phyloP scores from a whole-genome alignment of 2,797 vertebrate species.

The Macropodus opercularis region DNA sequence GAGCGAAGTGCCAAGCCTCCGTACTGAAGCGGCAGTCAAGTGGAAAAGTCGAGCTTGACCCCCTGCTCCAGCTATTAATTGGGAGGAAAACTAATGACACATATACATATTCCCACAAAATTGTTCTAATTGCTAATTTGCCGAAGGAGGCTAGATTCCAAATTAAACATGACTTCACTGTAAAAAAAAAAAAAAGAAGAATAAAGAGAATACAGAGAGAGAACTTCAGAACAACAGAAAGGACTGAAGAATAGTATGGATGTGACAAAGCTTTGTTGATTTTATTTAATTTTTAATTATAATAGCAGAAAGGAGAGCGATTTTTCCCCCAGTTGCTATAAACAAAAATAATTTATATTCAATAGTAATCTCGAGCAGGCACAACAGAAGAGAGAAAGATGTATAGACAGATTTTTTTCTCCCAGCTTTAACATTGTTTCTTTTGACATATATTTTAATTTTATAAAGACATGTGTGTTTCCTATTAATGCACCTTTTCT shows the following conservation, averaged over 20 bases:
- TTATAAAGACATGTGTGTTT: too few relatives aligned
- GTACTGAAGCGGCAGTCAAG: conserved; percentile 88
- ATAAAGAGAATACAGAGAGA: conserved; percentile 12
- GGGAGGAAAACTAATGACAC: conserved; percentile 98
- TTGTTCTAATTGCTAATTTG: conserved; percentile 99
- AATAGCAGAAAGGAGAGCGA: conserved; percentile 52
- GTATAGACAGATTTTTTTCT: too few relatives aligned
- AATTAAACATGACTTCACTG: conserved; percentile 93
- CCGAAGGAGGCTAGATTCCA: conserved; percentile 92
- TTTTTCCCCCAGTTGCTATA: not conserved
- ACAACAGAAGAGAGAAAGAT: too few relatives aligned
- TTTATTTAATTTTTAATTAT: conserved; percentile 75
- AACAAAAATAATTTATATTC: not conserved
- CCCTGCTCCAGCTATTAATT: conserved; percentile 93
- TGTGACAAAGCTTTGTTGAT: conserved; percentile 65
- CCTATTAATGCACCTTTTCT: too few relatives aligned
- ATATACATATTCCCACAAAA: conserved; percentile 95
- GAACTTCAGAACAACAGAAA: conserved; percentile 25
- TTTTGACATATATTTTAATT: not conserved
- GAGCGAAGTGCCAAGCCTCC: conserved; percentile 88
- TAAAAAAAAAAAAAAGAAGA: conserved; percentile 62
- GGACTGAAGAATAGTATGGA: not conserved
- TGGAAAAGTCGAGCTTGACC: conserved; percentile 95
- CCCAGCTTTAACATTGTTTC: not conserved
- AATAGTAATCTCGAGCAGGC: too few relatives aligned